Conservation (phyloP, 2,113 vertebrate genomes). For the Embiotoca jacksoni region DNA sequence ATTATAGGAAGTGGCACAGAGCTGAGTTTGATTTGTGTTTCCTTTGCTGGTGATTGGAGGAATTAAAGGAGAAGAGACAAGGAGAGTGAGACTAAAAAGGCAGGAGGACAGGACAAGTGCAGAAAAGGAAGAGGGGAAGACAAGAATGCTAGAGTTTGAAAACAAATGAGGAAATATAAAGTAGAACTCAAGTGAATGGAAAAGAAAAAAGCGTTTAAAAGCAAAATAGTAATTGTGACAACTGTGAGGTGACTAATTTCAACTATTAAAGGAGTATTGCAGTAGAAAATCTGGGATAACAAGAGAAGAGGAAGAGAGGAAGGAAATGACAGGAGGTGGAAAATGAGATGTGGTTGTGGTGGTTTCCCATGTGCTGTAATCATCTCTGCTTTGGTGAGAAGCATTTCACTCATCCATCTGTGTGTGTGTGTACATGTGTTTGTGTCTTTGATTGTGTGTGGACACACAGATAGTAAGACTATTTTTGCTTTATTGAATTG, state of each 20-base stretch:
- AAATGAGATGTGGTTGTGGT: constrained; percentile 49
- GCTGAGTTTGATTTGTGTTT: constrained; percentile 69
- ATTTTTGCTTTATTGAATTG: constrained; percentile 56
- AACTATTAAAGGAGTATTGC: constrained; percentile 35
- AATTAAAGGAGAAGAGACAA: constrained; percentile 14
- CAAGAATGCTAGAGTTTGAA: neutral
- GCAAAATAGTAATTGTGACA: neutral
- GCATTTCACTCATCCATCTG: constrained; percentile 48
- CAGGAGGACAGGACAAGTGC: neutral
- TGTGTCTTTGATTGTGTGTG: constrained; percentile 39
- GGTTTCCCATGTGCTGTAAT: constrained; percentile 63
- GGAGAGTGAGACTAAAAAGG: constrained; percentile 21
- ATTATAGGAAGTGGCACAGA: constrained; percentile 77
- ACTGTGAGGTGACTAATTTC: neutral
- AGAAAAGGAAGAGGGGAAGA: neutral
- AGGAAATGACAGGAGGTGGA: constrained; percentile 43
- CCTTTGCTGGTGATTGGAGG: constrained; percentile 46
- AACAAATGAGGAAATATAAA: neutral
- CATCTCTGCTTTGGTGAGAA: constrained; percentile 64
- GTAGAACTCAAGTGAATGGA: neutral
- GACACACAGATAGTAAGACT: constrained; percentile 25
- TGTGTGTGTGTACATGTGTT: constrained; percentile 17
- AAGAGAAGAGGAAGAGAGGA: constrained; percentile 24
- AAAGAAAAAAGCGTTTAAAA: neutral
- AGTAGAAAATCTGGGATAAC: constrained; percentile 6